Evolutionary conservation across 2,113 vertebrate genomes (phyloP).

Genomic region (Macquaria australasica): DNA sequence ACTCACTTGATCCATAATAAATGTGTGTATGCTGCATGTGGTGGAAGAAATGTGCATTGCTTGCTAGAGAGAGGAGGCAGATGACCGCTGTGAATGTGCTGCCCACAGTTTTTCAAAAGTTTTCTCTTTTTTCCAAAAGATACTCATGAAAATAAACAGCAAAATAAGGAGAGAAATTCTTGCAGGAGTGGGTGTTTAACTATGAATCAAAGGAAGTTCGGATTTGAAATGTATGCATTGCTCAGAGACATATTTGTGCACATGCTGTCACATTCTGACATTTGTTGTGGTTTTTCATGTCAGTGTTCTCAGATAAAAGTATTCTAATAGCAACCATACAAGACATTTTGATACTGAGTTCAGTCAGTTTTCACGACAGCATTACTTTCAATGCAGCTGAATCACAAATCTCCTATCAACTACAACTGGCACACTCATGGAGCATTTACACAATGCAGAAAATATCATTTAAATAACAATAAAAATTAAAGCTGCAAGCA

Average conservation of each 20-base stretch:
- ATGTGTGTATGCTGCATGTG: constrained; percentile 39
- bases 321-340: neutral
- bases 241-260: neutral
- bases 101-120: constrained; percentile 27
- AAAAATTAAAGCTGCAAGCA: no score
- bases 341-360: neutral
- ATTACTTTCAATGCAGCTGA: neutral
- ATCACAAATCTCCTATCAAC: neutral
- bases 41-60: constrained; percentile 29
- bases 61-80: constrained; percentile 27
- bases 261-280: neutral
- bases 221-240: neutral
- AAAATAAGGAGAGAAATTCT: neutral
- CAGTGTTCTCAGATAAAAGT: neutral
- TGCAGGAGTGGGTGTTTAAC: constrained; percentile 19
- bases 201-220: constrained; percentile 6
- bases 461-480: neutral
- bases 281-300: neutral
- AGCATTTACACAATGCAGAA: neutral
- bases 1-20: constrained; percentile 56
- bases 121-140: neutral
- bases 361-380: neutral
- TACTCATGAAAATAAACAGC: neutral
- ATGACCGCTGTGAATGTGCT: constrained; percentile 25
- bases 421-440: neutral